Evolutionary conservation across 1,140 invertebrate species (phyloP), one percentile per base, ranked within the genome.

Genomic region (Stenopsyche tienmushanensis): DNA sequence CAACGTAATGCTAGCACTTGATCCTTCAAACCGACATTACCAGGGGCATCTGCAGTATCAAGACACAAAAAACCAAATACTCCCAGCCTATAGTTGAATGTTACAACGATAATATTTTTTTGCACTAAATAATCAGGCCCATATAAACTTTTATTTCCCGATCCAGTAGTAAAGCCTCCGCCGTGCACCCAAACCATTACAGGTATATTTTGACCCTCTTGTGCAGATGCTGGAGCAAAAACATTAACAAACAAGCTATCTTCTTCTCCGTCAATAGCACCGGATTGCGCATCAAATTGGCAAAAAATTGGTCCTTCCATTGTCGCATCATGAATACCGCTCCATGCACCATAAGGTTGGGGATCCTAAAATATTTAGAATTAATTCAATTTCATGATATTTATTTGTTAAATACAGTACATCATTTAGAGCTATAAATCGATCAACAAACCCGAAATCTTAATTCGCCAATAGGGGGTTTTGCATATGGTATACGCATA

Each of bases 71-170:
- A 87, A 1, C 88, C 87, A 21, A 89, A 76, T 0, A 83, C 80
- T 1, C 87, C 88, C 1, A 89, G 74, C 55, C 89, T 75, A 72
- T 90, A 90, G 73, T 90, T 89, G 1, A 89, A 76, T 0, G 85
- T 87, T 3, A 90, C 88, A 1, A 90, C 76, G 1, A 90, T 82
- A 0, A 91, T 81, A 34, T 85, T 82, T 8, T 88, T 82, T 3
- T 83, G 78, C 0, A 87, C 75, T 3, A 91, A 76, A 60, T 86
- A 85, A 67, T 88, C 85, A 0, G 86, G 85, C 0, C 85, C 84
- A 69, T 86, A 86, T 0, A 83, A 70, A 25, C 82, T 80, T 0
- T 79, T 77, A 69, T 83, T 83, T 18, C 82, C 83, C 1, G 81
- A 83, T 5, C 88, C 87, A 54, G 81, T 77, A 1, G 83, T 78